A percentile compares a stretch with the other conserved stretches of the same genome.
phyloP scores from a whole-genome alignment of 2,113 vertebrate genomes.

The Turnix velox region DNA sequence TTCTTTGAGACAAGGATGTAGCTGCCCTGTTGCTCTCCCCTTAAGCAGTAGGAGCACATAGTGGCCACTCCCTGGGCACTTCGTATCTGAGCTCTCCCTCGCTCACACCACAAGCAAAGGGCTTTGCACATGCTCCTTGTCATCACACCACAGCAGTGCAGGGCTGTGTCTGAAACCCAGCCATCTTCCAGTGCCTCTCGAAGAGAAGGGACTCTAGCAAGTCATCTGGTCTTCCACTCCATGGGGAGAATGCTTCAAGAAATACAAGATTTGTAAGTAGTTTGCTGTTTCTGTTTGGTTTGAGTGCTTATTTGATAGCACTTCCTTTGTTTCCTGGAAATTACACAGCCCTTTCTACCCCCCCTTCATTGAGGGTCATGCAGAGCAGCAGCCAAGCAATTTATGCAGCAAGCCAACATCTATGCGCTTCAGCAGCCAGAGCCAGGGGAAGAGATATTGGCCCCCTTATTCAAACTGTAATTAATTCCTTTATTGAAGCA shows the following conservation, averaged over 20 bases:
- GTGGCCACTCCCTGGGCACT: background rate
- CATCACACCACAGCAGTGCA: background rate
- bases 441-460: background rate
- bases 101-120: background rate
- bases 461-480: background rate
- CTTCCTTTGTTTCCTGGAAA: background rate
- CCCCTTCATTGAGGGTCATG: rapidly evolving
- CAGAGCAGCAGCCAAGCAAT: background rate
- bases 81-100: background rate
- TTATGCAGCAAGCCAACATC: background rate
- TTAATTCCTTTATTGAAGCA: background rate
- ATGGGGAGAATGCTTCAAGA: background rate
- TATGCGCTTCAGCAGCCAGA: background rate
- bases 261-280: background rate
- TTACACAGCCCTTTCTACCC: background rate
- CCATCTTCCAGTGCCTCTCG: background rate
- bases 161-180: background rate
- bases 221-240: background rate
- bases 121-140: background rate
- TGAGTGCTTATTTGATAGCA: background rate
- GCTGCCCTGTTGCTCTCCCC: background rate
- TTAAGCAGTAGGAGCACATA: background rate
- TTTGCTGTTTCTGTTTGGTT: background rate
- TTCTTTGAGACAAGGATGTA: background rate
- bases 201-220: background rate